These are phyloP conservation scores for Acanthosepion pharaonis DNA, from an alignment of 2,888 invertebrate genomes.

Conservation along the genomic window DNA sequence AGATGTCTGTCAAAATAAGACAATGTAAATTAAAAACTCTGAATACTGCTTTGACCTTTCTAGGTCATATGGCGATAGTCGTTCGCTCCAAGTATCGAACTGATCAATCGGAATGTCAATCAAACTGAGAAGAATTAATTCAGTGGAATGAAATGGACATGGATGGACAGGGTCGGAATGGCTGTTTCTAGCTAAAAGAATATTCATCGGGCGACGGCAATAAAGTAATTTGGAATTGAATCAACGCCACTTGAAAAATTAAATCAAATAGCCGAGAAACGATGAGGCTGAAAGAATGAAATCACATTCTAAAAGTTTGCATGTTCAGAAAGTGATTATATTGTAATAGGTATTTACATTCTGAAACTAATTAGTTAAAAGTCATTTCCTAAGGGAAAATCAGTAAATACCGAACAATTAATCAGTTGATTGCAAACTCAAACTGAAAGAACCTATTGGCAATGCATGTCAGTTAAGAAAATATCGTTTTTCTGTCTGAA, in stretches of 20 bases:
- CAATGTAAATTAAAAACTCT: background rate
- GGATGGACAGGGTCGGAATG: background rate
- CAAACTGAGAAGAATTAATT: background rate
- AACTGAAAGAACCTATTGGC: too few species aligned
- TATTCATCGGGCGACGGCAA: background rate
- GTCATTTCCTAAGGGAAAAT: too few species aligned
- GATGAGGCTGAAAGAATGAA: fast-evolving
- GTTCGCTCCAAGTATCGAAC: background rate
- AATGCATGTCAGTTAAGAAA: too few species aligned
- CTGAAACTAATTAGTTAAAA: too few species aligned
- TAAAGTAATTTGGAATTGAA: background rate
- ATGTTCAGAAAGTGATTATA: background rate
- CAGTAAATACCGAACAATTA: too few species aligned
- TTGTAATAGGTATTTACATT: background rate
- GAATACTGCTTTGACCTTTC: background rate
- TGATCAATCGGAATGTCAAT: background rate
- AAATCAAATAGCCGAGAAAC: background rate
- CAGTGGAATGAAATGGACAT: background rate
- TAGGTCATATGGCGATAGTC: background rate
- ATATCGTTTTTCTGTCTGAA: too few species aligned
- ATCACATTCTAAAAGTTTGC: background rate
- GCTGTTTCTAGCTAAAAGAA: background rate
- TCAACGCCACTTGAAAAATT: background rate
- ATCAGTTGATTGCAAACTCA: too few species aligned
- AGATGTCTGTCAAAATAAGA: conserved; percentile 21